phyloP scores from a whole-genome alignment of 2,888 invertebrate genomes.

The Sarcophaga subvicina region DNA sequence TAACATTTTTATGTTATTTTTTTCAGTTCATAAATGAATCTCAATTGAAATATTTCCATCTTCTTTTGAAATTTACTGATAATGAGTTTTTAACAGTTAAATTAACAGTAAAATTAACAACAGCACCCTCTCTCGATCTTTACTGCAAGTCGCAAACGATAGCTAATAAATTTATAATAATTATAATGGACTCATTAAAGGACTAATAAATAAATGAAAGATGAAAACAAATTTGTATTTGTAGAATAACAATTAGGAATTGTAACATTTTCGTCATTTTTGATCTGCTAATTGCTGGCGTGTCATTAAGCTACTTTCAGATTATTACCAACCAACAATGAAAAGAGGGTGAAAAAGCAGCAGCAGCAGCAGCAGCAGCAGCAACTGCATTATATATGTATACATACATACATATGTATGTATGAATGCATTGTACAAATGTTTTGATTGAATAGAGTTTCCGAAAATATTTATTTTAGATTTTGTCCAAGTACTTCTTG shows the following conservation, averaged over 20 bases:
- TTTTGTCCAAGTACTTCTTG: conserved; percentile 29
- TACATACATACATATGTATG: neutral
- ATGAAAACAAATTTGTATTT: conserved; percentile 1
- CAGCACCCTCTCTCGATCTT: conserved; percentile 29
- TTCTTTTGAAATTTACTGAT: neutral
- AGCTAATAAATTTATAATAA: conserved; percentile 55
- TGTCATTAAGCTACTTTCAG: conserved; percentile 79
- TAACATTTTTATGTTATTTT: neutral
- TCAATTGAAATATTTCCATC: conserved; percentile 47
- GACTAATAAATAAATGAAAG: neutral
- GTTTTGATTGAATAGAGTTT: conserved; percentile 21
- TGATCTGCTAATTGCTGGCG: conserved; percentile 79
- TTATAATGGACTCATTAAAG: conserved; percentile 52
- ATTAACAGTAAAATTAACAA: conserved; percentile 21
- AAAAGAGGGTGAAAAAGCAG: conserved; percentile 35
- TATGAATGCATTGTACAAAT: conserved; percentile 18
- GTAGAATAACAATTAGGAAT: conserved; percentile 23
- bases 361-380: neutral
- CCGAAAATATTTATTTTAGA: conserved; percentile 57
- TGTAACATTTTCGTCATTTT: conserved; percentile 51
- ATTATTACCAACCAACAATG: conserved; percentile 64
- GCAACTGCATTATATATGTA: conserved; percentile 14
- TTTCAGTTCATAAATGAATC: neutral
- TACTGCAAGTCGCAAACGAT: conserved; percentile 4
- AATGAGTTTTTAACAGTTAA: conserved; percentile 60